Evolutionary conservation across 2,797 vertebrate genomes (phyloP), one percentile per base, ranked within the genome.

Genomic region (Betta splendens): DNA sequence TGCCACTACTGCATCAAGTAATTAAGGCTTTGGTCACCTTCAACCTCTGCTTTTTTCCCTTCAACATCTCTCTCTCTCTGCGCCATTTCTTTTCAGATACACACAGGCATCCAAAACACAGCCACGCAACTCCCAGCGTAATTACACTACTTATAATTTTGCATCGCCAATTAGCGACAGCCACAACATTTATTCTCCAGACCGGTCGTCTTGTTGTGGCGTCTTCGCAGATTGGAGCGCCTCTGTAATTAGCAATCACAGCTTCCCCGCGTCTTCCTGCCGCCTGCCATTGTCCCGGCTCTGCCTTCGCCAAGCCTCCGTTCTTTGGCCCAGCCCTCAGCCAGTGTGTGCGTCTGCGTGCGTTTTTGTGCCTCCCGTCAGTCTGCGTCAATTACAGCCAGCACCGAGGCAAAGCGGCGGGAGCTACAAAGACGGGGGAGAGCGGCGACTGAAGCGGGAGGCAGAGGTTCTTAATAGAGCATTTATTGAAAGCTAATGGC

Each of bases 401-500:
- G 72, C 68, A 1, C 52, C 67, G 64, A 45, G 58, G 62, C 33
- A 4, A 69, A 38, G 48, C 42, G 70, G 64, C 69, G 61, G 32
- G 39, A 51, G 55, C 60, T 52, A 32, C 21, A 4, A 17, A 42
- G 46, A 69, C 28, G 26, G 35, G 8, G 42, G 57, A 49, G 59
- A 64, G 22, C 0, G 45, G 52, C 46, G 36, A 48, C 55, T 26
- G 1, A 5, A 68, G 56, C 58, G 50, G 33, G 46, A 69, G 48
- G 52, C 50, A 68, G 54, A 53, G 67, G 36, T 67, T 68, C 31
- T 44, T 81, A 81, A 83, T 72, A 75, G 74, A 70, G 75, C 76
- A 63, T 81, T 85, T 81, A 82, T 83, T 87, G 77, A 85, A 76
- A 84, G 56, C 79, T 74, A 81, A 80, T 80, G 67, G 67, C 62